Evolutionary conservation across 2,113 vertebrate species (phyloP), one percentile per base, ranked within the genome.

Genomic region (Pyxicephalus adspersus): DNA sequence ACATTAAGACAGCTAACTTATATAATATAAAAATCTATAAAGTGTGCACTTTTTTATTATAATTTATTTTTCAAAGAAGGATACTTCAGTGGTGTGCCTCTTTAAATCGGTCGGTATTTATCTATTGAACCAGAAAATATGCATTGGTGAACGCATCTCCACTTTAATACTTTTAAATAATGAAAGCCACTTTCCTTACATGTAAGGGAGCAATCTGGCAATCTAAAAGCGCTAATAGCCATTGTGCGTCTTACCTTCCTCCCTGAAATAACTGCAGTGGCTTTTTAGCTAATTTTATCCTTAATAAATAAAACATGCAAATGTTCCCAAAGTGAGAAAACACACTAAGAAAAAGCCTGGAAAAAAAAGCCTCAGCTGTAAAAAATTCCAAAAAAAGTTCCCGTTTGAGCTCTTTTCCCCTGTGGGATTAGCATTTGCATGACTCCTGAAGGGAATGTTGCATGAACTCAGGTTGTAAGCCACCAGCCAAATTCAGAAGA

Each of bases 251-350:
- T n/a, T 15, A 5, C 22, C 57, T 54, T 57, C 19, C 26, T 34
- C 55, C 57, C 19, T 3, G 20, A 29, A 50, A 54, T 13, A 2
- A 71, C 3, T 22, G 15, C 1, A 3, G 52, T 26, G 25, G 16
- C 17, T 57, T 73, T 74, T 74, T 15, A 15, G 18, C 54, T 74
- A 74, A 74, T 60, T 60, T 60, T 25, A 38, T 60, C 71, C 55
- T 25, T 57, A 79, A 23, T 68, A 60, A 79, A 79, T 79, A 60
- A 68, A 58, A 57, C 50, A 78, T 78, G 51, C 45, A 31, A 20
- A 55, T 66, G 54, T 52, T 55, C 51, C 51, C 70, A 57, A 72
- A 25, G 52, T 55, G 25, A 26, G 13, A 8, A 17, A 28, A 51
- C 17, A 63, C 63, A 11, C 64, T 58, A 52, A 67, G 23, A 57